phyloP scores from a whole-genome alignment of 2,888 invertebrate genomes.

The Habrosyne pyritoides region DNA sequence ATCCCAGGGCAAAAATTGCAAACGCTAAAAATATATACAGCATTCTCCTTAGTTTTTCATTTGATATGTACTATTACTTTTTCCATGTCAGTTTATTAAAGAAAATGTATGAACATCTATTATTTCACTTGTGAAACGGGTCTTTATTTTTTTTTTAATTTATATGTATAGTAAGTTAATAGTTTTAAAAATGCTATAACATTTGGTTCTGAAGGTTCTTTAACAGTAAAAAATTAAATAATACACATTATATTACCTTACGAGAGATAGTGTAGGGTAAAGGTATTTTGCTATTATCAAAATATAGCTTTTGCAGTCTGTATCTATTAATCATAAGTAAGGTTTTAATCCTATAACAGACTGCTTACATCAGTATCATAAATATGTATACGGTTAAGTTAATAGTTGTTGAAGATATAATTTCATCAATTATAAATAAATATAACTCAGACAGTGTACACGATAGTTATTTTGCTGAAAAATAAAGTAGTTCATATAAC shows the following conservation, averaged over 20 bases:
- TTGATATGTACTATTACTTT: too few species aligned
- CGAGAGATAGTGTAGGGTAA: slow-evolving; percentile 31
- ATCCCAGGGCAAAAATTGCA: too few species aligned
- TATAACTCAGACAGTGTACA: neutral
- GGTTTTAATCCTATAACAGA: slow-evolving; percentile 36
- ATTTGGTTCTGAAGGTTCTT: slow-evolving; percentile 43
- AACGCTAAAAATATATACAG: too few species aligned
- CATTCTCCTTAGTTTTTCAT: too few species aligned
- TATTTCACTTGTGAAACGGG: slow-evolving; percentile 33
- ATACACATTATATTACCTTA: slow-evolving; percentile 28
- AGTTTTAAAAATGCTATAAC: slow-evolving; percentile 34
- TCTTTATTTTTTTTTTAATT: slow-evolving; percentile 29
- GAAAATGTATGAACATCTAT: too few species aligned
- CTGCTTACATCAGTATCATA: slow-evolving; percentile 32
- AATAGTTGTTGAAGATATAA: neutral
- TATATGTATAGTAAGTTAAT: slow-evolving; percentile 23
- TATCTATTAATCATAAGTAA: slow-evolving; percentile 35
- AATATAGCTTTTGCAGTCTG: slow-evolving; percentile 44
- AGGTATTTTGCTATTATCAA: slow-evolving; percentile 17
- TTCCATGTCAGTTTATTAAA: too few species aligned
- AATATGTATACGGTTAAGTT: slow-evolving; percentile 11
- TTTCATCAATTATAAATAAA: neutral
- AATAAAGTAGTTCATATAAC: neutral
- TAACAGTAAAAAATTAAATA: slow-evolving; percentile 38
- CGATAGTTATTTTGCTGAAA: neutral